A percentile compares a stretch with the other conserved stretches of the same genome.
phyloP scores from a whole-genome alignment of 2,888 invertebrate genomes.

The Cryptus armator region DNA sequence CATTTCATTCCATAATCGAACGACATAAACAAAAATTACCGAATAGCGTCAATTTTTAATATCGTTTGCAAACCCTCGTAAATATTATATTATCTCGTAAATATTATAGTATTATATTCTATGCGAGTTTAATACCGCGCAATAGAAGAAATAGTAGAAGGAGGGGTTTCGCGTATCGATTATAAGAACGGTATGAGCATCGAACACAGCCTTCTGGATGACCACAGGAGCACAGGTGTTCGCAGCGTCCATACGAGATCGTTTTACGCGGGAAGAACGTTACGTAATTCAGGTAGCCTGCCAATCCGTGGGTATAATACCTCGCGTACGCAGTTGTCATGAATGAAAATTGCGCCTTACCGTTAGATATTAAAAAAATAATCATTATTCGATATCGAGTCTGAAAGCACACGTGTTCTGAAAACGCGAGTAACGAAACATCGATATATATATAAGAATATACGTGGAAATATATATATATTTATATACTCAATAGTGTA shows the following conservation, averaged over 20 bases:
- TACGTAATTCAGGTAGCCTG: constrained; percentile 31
- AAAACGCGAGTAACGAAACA: neutral
- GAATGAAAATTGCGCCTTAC: constrained; percentile 26
- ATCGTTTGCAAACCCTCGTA: neutral
- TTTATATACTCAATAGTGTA: neutral
- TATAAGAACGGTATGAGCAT: neutral
- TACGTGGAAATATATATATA: too few species aligned
- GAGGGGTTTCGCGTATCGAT: constrained; percentile 9
- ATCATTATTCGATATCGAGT: constrained; percentile 32
- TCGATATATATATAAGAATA: too few species aligned
- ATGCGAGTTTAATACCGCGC: neutral
- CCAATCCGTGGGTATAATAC: neutral
- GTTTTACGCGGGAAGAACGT: constrained; percentile 40
- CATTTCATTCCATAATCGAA: too few species aligned
- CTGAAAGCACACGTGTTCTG: constrained; percentile 41
- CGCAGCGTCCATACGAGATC: constrained; percentile 33
- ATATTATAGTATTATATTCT: too few species aligned
- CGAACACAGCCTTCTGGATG: neutral
- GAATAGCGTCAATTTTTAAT: too few species aligned
- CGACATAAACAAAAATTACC: too few species aligned
- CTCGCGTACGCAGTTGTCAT: constrained; percentile 19
- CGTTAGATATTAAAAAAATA: constrained; percentile 1
- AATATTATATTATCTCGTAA: too few species aligned
- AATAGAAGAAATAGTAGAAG: neutral
- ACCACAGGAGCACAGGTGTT: constrained; percentile 66